Conservation (phyloP, 2,797 vertebrate genomes). For the Argyrosomus regius region DNA sequence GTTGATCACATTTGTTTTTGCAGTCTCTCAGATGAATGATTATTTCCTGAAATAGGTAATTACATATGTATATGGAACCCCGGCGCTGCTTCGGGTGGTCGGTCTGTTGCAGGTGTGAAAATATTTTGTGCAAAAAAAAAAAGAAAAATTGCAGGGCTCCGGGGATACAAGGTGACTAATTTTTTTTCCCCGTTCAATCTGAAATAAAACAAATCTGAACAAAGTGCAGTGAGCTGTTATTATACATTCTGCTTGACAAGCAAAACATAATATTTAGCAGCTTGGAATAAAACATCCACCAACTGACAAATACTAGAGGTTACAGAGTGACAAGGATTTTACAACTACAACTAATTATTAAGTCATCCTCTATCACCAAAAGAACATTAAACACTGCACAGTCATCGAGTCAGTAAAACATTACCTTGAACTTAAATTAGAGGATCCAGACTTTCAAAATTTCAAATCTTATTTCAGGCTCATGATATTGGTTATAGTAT, state of each 20-base stretch:
- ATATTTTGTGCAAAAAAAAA: slow-evolving; percentile 28
- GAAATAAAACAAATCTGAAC: slow-evolving; percentile 17
- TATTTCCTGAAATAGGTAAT: slow-evolving; percentile 41
- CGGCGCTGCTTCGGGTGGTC: background rate
- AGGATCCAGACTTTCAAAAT: slow-evolving; percentile 34
- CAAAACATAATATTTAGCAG: slow-evolving; percentile 11
- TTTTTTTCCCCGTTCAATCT: slow-evolving; percentile 13
- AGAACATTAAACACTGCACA: slow-evolving; percentile 37
- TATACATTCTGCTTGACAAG: background rate
- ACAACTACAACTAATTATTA: slow-evolving; percentile 34
- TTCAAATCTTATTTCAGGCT: slow-evolving; percentile 39
- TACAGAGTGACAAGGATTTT: slow-evolving; percentile 15
- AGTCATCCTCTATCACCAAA: slow-evolving; percentile 7
- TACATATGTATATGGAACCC: slow-evolving; percentile 2
- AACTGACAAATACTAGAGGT: slow-evolving; percentile 14
- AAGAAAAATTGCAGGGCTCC: background rate
- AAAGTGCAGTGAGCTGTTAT: background rate
- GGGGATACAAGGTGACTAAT: background rate
- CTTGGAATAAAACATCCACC: background rate
- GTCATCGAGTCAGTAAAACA: slow-evolving; percentile 45
- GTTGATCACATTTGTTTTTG: slow-evolving; percentile 33
- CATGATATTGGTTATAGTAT: slow-evolving; percentile 38
- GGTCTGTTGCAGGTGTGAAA: slow-evolving; percentile 27
- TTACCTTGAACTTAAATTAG: slow-evolving; percentile 29
- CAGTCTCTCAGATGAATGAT: slow-evolving; percentile 22